Evolutionary conservation across 2,797 vertebrate genomes (phyloP), one percentile per base, ranked within the genome.

Genomic region (Microchirus variegatus): DNA sequence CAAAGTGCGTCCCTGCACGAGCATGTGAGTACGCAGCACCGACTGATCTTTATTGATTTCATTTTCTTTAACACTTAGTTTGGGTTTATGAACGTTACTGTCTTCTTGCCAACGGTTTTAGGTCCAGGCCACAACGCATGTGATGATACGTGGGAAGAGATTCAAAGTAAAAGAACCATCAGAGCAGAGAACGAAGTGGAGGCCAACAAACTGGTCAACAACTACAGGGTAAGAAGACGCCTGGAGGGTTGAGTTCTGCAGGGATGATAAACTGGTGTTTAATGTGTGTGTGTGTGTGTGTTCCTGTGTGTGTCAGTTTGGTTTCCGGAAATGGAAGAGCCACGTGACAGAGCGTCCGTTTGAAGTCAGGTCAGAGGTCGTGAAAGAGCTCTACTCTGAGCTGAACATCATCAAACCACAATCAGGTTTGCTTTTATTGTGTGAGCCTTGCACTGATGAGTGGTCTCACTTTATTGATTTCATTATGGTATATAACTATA

Each of bases 241-340:
- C 2, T 6, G 11, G 50, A 16, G 36, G 52, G 14, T 31, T 13
- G 9, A 59, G n/a, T 46, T 41, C 3, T 74, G 31, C 56, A 43
- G 44, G 10, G 14, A 3, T 15, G 40, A 18, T 18, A 48, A 37
- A 64, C 17, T 45, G 31, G 2, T 55, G 26, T 60, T 46, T 49
- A 14, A 35, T 56, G 19, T 17, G 4, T 0, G 19, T 54, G 31
- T 31, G 22, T 56, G 19, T 17, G 4, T 0, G 19, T 54, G 31
- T 31, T 31, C 31, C 3, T 65, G 10, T 70, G 44, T 70, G 44
- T 70, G 38, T 37, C 75, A 96, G 96, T 96, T 97, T 75, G 96
- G 96, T 67, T 97, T 96, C 80, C 94, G 96, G 87, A 97, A 96
- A 59, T 97, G 96, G 96, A 97, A 97, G 87, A 95, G 95, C 58